These are phyloP conservation scores for Dascyllus trimaculatus DNA, from an alignment of 2,113 vertebrate species.

Conservation along the genomic window DNA sequence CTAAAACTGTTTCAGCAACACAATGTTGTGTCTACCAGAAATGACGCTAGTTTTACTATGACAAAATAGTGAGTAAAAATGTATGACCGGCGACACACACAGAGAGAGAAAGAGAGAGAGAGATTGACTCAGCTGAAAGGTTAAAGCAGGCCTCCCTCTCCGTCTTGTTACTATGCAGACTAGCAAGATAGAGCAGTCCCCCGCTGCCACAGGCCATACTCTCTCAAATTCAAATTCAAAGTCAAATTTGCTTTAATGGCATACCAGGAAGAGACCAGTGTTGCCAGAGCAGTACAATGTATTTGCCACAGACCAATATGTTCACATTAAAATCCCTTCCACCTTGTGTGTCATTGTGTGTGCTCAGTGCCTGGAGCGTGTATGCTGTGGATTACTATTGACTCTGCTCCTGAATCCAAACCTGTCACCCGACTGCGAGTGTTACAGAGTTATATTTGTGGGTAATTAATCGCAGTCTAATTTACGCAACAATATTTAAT, in stretches of 20 bases:
- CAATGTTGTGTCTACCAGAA: background rate
- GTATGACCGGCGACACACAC: slow-evolving; percentile 24
- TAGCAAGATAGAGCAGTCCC: slow-evolving; percentile 55
- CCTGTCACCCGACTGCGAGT: background rate
- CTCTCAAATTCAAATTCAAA: slow-evolving; percentile 63
- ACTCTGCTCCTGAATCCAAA: background rate
- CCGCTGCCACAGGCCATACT: slow-evolving; percentile 68
- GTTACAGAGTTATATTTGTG: no score
- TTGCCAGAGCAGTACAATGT: slow-evolving; percentile 43
- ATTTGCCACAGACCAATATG: slow-evolving; percentile 50
- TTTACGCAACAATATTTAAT: background rate
- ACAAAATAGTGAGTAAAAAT: slow-evolving; percentile 30
- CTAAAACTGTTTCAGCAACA: slow-evolving; percentile 12
- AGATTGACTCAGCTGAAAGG: slow-evolving; percentile 77
- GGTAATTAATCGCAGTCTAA: background rate
- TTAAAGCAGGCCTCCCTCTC: slow-evolving; percentile 69
- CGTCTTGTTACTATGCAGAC: slow-evolving; percentile 83
- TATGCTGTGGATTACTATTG: background rate
- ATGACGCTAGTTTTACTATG: slow-evolving; percentile 23
- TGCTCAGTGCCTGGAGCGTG: background rate
- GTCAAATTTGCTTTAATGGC: slow-evolving; percentile 70
- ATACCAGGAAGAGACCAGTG: slow-evolving; percentile 38
- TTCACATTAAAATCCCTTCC: slow-evolving; percentile 41
- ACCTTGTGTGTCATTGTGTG: background rate
- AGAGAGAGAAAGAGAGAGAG: slow-evolving; percentile 37